phyloP scores from a whole-genome alignment of 2,888 invertebrate genomes.

The Hyalella azteca region DNA sequence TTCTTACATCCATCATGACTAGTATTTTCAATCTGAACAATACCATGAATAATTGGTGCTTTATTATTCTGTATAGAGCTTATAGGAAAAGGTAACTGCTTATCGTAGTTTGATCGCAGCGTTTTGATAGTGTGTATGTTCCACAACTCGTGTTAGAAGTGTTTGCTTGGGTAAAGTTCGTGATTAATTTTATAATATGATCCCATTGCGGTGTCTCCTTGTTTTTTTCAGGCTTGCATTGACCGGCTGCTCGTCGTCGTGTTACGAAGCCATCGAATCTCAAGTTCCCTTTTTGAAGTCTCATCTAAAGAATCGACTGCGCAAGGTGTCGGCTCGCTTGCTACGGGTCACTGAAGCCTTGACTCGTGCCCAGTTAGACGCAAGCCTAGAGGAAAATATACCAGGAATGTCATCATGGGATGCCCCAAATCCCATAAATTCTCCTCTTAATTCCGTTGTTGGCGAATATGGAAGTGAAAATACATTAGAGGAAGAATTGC shows the following conservation, averaged over 20 bases:
- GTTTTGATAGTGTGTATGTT: background rate
- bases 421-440: too few relatives aligned
- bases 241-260: background rate
- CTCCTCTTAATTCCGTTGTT: background rate
- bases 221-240: background rate
- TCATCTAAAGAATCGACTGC: background rate
- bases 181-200: background rate
- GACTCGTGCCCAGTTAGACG: background rate
- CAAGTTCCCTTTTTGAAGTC: background rate
- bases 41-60: background rate
- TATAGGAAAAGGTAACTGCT: background rate
- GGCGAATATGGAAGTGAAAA: background rate
- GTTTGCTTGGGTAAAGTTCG: background rate
- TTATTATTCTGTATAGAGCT: background rate
- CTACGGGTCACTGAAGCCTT: background rate
- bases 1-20: background rate
- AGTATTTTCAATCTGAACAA: background rate
- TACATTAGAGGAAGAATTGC: background rate
- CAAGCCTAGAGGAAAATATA: background rate
- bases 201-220: background rate
- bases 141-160: background rate
- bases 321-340: background rate
- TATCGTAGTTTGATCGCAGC: background rate
- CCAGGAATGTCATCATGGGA: too few relatives aligned
- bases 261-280: background rate